Base-by-base conservation (phyloP, 2,113 vertebrate genomes). In the Myotis lucifugus region DNA sequence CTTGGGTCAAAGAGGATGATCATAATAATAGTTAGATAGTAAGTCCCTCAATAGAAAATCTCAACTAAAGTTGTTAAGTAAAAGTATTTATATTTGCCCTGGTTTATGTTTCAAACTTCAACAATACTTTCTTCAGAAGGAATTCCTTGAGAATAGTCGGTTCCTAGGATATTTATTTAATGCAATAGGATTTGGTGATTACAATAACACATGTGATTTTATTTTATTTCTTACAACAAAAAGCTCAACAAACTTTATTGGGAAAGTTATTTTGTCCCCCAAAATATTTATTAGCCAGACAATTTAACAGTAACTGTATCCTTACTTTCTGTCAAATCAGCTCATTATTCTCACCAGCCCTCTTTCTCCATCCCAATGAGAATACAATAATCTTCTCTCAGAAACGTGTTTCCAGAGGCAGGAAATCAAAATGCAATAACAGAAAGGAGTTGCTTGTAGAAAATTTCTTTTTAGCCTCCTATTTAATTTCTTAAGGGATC, bases 401-500 rank as follows among this genome's bases (percentile, higher is more conserved):
- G 52, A 85, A 87, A 77, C 9, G 81, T 40, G 4, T 88, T 89
- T 69, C 23, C 23, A 82, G 32, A 74, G 37, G 34, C 40, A 66
- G 87, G 34, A 61, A 88, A 91, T 77, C 37, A 89, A 91, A 95
- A 78, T 79, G 4, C n/a, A 95, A 3, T 85, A 93, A 59, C 17
- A 90, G 37, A 81, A 91, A 66, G n/a, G 88, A 42, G 27, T 46
- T 84, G 56, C 42, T 72, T 74, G 0, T 40, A 40, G 67, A 85
- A 93, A 89, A 91, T 50, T 42, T 92, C 42, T 46, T 54, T 59
- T 77, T 81, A 77, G 27, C 12, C 3, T 92, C 40, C 7, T 86
- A 6, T 86, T 84, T 87, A 94, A 82, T 94, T 90, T 94, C 76
- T 61, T 79, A 78, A 85, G 42, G 21, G 14, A 64, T 91, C 11